phyloP scores from a whole-genome alignment of 1,140 invertebrate species.

The Drosophila trapezifrons region DNA sequence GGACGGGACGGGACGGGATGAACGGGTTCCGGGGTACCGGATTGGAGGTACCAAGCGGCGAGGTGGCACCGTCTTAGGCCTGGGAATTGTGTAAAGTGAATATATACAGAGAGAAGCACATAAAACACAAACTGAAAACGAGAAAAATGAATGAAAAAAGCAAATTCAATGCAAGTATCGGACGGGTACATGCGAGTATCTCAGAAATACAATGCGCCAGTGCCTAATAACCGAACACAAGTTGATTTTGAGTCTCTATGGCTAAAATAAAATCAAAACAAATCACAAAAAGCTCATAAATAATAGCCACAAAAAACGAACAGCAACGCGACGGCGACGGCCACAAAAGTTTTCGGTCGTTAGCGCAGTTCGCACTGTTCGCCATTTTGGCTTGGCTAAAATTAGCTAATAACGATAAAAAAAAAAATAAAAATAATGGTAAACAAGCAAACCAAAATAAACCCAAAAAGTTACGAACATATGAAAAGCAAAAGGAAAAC shows the following conservation, averaged over 20 bases:
- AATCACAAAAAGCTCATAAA: slow-evolving; percentile 57
- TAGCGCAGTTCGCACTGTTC: slow-evolving; percentile 52
- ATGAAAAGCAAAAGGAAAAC: slow-evolving; percentile 31
- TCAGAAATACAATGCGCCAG: slow-evolving; percentile 40
- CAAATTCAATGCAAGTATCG: slow-evolving; percentile 59
- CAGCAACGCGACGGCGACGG: neutral
- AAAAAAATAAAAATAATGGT: slow-evolving; percentile 40
- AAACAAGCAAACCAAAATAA: slow-evolving; percentile 56
- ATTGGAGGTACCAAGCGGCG: slow-evolving; percentile 59
- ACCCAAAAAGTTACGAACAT: slow-evolving; percentile 44
- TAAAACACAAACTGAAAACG: slow-evolving; percentile 46
- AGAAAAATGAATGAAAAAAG: slow-evolving; percentile 59
- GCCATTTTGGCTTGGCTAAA: slow-evolving; percentile 73
- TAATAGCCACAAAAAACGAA: slow-evolving; percentile 54
- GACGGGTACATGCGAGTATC: slow-evolving; percentile 39
- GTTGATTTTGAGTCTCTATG: slow-evolving; percentile 39
- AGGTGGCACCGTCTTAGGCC: slow-evolving; percentile 66
- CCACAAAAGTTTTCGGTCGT: slow-evolving; percentile 55
- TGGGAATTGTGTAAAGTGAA: slow-evolving; percentile 67
- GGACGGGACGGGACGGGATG: slow-evolving; percentile 9
- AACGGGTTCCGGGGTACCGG: slow-evolving; percentile 23
- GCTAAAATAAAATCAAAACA: slow-evolving; percentile 57
- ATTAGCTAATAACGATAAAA: slow-evolving; percentile 73
- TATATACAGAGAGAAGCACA: slow-evolving; percentile 33
- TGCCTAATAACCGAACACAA: slow-evolving; percentile 54